Base-by-base conservation (phyloP, 2,113 vertebrate genomes). In the Phylloscopus whistleri region DNA sequence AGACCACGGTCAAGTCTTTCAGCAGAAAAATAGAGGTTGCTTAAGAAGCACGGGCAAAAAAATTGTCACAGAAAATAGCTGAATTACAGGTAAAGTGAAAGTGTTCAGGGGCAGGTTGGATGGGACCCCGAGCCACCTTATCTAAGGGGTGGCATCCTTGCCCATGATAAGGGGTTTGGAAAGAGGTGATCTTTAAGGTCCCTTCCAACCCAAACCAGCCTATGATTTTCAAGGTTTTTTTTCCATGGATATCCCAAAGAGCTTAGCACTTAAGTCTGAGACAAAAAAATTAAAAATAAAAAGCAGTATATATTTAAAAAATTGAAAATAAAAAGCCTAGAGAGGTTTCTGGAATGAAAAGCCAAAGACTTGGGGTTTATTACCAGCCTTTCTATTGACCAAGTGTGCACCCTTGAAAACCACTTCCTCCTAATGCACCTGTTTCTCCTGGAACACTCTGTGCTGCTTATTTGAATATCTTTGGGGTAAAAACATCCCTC, bases 361-460 rank as follows among this genome's bases (percentile, higher is more conserved):
- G 58, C 17, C 33, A 84, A 53, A 75, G 37, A 70, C 35, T 11
- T 49, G 69, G 52, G 39, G 16, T 93, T 95, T 93, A 90, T 73
- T 95, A 74, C 81, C 74, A 91, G 78, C 67, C 88, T 74, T 90
- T 74, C 67, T 91, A 94, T 56, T 93, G 82, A 94, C 82, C 64
- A 84, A 70, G 72, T 0, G 10, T 27, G 31, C 70, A 82, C 53
- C 90, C 92, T 81, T 88, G 79, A 80, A 97, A 97, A 91, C 93
- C 93, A 94, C 93, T 93, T 95, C 90, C 90, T 88, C 93, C 66
- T 93, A 96, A 95, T 90, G 93, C 66, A 86, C 79, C 55, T 30
- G 16, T 44, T 68, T 56, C 63, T 80, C 67, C 75, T 49, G 26
- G 55, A 90, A 93, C 51, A 86, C 31, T 91, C 26, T 35, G 62